Evolutionary conservation across 92 coral and sea anemone genomes (phyloP).

Genomic region (Parazoanthus swiftii): DNA sequence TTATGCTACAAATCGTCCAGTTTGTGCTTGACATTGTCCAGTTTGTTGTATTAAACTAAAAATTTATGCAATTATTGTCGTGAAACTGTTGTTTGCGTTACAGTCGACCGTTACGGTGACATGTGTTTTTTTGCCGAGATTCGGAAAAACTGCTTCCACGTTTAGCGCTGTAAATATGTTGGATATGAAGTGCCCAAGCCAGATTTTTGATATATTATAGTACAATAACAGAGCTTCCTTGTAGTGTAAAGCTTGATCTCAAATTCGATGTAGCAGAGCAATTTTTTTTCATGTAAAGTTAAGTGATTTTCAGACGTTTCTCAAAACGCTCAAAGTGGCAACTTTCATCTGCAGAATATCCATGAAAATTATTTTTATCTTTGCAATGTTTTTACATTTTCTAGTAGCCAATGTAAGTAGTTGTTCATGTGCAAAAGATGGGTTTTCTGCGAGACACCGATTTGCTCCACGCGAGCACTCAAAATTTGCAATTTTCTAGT

Average conservation of each 20-base stretch:
- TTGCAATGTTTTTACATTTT: conserved; percentile 18
- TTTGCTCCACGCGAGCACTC: conserved; percentile 28
- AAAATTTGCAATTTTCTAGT: conserved; percentile 40
- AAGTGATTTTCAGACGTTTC: conserved; percentile 13
- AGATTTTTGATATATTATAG: conserved; percentile 21
- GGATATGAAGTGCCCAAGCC: conserved; percentile 24
- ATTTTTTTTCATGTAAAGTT: conserved; percentile 16
- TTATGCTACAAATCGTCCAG: conserved; percentile 30
- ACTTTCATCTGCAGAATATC: conserved; percentile 10
- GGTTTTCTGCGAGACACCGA: conserved; percentile 1
- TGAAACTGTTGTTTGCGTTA: conserved; percentile 21
- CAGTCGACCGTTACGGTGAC: conserved; percentile 28
- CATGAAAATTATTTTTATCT: background rate
- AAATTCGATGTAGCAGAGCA: conserved; percentile 13
- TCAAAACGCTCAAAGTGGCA: conserved; percentile 29
- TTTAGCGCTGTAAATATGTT: conserved; percentile 26
- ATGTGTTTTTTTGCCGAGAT: conserved; percentile 27
- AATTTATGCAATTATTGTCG: conserved; percentile 16
- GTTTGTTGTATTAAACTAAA: conserved; percentile 35
- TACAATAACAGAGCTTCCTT: background rate
- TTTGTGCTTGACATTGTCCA: conserved; percentile 36
- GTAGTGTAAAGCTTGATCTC: conserved; percentile 11
- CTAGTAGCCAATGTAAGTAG: conserved; percentile 26
- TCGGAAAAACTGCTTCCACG: conserved; percentile 31
- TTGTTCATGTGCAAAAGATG: conserved; percentile 19